Conservation (phyloP, 2,888 invertebrate species). For the Drymonia ruficornis region DNA sequence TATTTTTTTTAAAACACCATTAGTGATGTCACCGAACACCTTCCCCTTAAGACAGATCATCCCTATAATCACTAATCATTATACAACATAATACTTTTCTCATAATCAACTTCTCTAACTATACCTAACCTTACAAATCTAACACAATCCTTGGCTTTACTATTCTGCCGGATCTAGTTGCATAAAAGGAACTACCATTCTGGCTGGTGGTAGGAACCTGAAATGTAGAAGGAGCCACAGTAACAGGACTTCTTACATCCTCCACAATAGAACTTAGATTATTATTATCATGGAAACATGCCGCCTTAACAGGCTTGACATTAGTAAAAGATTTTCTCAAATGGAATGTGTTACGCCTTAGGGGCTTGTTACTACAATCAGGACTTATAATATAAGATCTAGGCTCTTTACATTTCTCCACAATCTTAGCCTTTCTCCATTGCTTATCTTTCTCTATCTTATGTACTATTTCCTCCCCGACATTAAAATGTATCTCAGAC, state of each 20-base stretch:
- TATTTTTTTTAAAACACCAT: too few species aligned
- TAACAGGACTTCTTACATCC: background rate
- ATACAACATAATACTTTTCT: too few species aligned
- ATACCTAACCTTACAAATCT: too few species aligned
- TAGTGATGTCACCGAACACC: too few species aligned
- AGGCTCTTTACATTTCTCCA: background rate
- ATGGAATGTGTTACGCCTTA: background rate
- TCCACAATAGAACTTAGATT: background rate
- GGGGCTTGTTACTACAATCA: background rate
- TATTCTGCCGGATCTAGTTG: background rate
- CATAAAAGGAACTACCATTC: too few species aligned
- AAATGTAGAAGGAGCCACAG: background rate
- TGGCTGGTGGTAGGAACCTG: background rate
- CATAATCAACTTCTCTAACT: too few species aligned
- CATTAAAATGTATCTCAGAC: background rate
- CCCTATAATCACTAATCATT: too few species aligned
- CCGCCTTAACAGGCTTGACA: background rate
- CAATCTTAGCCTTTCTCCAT: background rate
- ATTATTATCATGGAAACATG: background rate
- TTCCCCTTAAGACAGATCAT: conserved; percentile 21
- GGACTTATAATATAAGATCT: background rate
- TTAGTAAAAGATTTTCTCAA: background rate
- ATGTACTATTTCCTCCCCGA: too few species aligned
- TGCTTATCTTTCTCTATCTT: background rate
- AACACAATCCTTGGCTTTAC: background rate